phyloP scores from a whole-genome alignment of 2,113 vertebrate genomes.

The Poecilia latipinna region DNA sequence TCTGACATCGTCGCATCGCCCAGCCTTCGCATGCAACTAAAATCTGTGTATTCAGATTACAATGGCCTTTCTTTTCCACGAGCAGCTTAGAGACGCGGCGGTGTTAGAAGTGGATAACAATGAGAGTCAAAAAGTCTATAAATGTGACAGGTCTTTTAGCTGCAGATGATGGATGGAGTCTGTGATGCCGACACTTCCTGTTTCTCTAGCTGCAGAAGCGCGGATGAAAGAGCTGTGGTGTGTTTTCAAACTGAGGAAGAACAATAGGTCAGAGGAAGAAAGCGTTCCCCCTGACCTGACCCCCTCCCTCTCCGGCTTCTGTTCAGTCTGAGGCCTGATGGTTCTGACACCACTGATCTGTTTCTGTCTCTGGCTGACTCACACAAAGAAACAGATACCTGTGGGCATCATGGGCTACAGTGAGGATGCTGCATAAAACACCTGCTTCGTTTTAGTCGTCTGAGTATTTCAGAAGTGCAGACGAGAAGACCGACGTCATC shows the following conservation, averaged over 20 bases:
- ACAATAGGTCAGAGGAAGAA: conserved; percentile 81
- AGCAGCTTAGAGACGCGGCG: conserved; percentile 47
- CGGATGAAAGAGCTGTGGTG: conserved; percentile 72
- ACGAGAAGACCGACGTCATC: not conserved
- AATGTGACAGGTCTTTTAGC: conserved; percentile 73
- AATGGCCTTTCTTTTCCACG: conserved; percentile 19
- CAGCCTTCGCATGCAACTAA: not conserved
- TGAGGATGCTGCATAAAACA: conserved; percentile 41
- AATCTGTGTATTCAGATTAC: conserved; percentile 29
- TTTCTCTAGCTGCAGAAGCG: conserved; percentile 71
- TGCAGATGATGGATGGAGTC: conserved; percentile 77
- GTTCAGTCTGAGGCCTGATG: conserved; percentile 58
- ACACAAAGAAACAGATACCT: conserved; percentile 67
- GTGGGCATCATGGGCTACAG: conserved; percentile 45
- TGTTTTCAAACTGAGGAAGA: conserved; percentile 78
- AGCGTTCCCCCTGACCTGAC: conserved; percentile 73
- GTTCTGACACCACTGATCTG: conserved; percentile 74
- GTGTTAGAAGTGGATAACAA: conserved; percentile 62
- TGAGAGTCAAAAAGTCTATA: conserved; percentile 70
- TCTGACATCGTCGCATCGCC: not conserved
- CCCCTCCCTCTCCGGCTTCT: conserved; percentile 49
- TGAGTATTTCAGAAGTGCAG: conserved; percentile 10
- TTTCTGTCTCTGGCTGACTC: conserved; percentile 45
- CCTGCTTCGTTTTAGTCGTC: conserved; percentile 45
- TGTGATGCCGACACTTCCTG: conserved; percentile 77